Base-by-base conservation (phyloP, 2,888 invertebrate genomes). In the Sialis lutaria region DNA sequence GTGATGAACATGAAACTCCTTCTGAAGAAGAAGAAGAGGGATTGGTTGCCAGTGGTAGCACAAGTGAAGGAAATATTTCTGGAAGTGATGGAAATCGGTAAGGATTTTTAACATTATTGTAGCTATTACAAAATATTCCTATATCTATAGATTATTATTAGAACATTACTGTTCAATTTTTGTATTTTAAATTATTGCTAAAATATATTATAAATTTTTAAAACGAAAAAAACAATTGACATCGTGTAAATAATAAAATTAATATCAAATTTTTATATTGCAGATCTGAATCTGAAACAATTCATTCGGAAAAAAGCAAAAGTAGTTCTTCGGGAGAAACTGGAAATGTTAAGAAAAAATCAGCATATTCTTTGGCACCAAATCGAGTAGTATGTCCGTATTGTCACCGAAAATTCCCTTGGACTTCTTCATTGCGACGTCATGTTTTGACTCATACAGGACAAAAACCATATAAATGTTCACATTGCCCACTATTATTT, bases 381-480 rank as follows among this genome's bases (percentile, higher is more conserved):
- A 93, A 95, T 63, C 77, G 93, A 30, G 90, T 95, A 1, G 82
- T 83, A 43, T 96, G 96, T 57, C 91, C 91, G 0, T 92, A 88
- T 59, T 96, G 96, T 64, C 80, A 84, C 56, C 76, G 95, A 39
- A 89, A 90, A 61, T 96, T 96, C 65, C 95, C 96, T 0, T 96
- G 96, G 96, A 87, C 89, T 1, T 93, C 92, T 32, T 95, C 93
- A 0, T 70, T 96, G 31, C 79, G 92, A n/a, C 77, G 96, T 7
- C 96, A 96, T 63, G 86, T 96, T 35, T 68, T 91, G 6, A 96
- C 96, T 0, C 96, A 96, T 63, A 96, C 95, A 0, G 92, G 87
- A 2, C 93, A 95, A 61, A 96, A 96, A 60, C 96, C 96, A 0
- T 96, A 85, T 69, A 90, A 92, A 60, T 96, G 96, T 64, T 83